Conservation (phyloP, 2,797 vertebrate genomes). For the Pseudochromis fuscus region DNA sequence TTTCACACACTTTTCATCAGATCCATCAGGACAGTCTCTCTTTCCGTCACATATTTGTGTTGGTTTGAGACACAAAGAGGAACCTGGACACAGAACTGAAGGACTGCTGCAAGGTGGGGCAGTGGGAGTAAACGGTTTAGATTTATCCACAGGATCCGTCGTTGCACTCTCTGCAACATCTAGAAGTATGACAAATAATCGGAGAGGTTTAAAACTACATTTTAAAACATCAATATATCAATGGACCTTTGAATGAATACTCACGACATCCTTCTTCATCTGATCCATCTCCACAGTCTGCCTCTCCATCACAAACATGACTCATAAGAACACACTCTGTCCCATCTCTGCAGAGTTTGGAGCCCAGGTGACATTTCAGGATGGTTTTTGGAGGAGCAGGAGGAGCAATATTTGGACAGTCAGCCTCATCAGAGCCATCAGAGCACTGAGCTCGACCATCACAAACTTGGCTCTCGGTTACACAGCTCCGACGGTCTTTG, state of each 20-base stretch:
- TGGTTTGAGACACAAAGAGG: constrained; percentile 78
- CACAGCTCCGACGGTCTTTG: constrained; percentile 74
- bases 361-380: constrained; percentile 73
- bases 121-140: neutral
- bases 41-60: constrained; percentile 87
- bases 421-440: constrained; percentile 79
- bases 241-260: neutral
- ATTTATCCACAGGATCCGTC: neutral
- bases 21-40: constrained; percentile 87
- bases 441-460: constrained; percentile 79
- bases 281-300: constrained; percentile 88
- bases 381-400: accelerated
- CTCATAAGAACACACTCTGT: constrained; percentile 78
- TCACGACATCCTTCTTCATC: constrained; percentile 86
- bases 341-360: constrained; percentile 77
- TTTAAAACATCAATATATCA: neutral
- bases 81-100: constrained; percentile 81
- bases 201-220: neutral
- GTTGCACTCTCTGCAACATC: neutral
- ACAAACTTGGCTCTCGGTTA: constrained; percentile 74
- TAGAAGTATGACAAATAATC: constrained; percentile 37
- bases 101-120: constrained; percentile 75
- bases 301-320: constrained; percentile 86
- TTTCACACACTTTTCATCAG: constrained; percentile 85
- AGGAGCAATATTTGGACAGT: constrained; percentile 43